A percentile compares a stretch with the other conserved stretches of the same genome.
Conservation (phyloP, 2,797 vertebrate species). For the Avahi laniger region DNA sequence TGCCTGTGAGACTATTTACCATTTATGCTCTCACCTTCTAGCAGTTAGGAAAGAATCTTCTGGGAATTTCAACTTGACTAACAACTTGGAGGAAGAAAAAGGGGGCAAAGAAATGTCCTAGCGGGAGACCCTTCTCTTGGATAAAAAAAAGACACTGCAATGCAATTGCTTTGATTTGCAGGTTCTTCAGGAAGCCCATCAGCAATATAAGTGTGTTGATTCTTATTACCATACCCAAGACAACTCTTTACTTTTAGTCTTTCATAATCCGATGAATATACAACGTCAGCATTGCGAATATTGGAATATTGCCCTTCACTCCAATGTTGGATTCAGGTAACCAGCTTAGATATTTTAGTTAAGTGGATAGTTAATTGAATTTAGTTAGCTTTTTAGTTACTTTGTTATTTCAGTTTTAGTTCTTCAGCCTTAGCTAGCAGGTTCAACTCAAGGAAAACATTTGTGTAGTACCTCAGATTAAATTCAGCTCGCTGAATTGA, state of each 20-base stretch:
- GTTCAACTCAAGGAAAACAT: slow-evolving; percentile 35
- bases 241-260: slow-evolving; percentile 89
- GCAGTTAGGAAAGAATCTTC: not conserved
- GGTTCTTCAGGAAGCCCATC: slow-evolving; percentile 89
- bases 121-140: not conserved
- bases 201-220: slow-evolving; percentile 90
- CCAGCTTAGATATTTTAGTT: not conserved
- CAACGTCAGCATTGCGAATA: slow-evolving; percentile 84
- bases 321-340: slow-evolving; percentile 95
- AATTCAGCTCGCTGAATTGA: not conserved
- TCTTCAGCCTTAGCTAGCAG: not conserved
- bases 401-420: not conserved
- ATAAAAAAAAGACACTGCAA: not conserved
- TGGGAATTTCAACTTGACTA: not conserved
- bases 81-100: not conserved
- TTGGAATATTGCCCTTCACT: slow-evolving; percentile 91
- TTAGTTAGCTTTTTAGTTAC: not conserved
- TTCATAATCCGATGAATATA: slow-evolving; percentile 93
- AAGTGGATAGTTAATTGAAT: not conserved
- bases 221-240: slow-evolving; percentile 88
- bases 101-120: not conserved
- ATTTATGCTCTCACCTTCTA: not conserved
- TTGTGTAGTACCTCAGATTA: not conserved
- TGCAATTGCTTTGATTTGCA: slow-evolving; percentile 74
- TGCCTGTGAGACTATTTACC: not conserved